Evolutionary conservation across 92 coral and sea anemone species (phyloP), one percentile per base, ranked within the genome.

Genomic region (Parazoanthus darwini): DNA sequence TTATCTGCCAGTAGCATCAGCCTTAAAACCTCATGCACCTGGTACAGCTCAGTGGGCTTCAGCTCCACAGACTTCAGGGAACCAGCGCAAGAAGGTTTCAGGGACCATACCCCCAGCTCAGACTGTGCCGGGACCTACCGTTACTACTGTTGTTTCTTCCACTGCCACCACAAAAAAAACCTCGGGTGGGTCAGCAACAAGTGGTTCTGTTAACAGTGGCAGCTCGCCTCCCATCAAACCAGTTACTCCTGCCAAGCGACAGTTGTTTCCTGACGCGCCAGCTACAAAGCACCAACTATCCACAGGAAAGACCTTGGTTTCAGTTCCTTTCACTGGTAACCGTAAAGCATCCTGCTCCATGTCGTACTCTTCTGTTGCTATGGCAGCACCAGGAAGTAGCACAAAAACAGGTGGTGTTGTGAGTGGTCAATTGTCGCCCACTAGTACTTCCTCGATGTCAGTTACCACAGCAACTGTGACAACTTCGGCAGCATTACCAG

Each of bases 31-130:
- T 26, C 99, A 97, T 82, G 92, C 94, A 66, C 99, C 99, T 8
- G 96, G 99, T 85, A 96, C 98, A 10, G 99, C 98, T 18, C 95
- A 94, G 73, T 97, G 99, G 99, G 99, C 97, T 13, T 94, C 94
- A 33, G 91, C 97, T 13, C 74, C 89, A 35, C 98, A 95, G 56
- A 77, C 91, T 5, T 20, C 92, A 43, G 74, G 88, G 48, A 85
- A 80, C 39, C 92, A 50, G 71, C 92, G 92, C 72, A 95, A 95
- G 92, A 95, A 95, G 82, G 90, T 86, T 7, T 90, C 94, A 10
- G 87, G 54, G 43, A 72, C 87, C 44, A 88, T 90, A 35, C 90
- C 93, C 0, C 86, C 85, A 33, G 88, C 79, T 25, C 96, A 92
- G 82, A 73, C 89, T n/a, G 26, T 90, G 25, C 65, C 88, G 4